A percentile compares a stretch with the other conserved stretches of the same genome.
These are phyloP conservation scores for Melospiza melodia DNA, from an alignment of 2,113 vertebrate genomes.

Conservation along the genomic window DNA sequence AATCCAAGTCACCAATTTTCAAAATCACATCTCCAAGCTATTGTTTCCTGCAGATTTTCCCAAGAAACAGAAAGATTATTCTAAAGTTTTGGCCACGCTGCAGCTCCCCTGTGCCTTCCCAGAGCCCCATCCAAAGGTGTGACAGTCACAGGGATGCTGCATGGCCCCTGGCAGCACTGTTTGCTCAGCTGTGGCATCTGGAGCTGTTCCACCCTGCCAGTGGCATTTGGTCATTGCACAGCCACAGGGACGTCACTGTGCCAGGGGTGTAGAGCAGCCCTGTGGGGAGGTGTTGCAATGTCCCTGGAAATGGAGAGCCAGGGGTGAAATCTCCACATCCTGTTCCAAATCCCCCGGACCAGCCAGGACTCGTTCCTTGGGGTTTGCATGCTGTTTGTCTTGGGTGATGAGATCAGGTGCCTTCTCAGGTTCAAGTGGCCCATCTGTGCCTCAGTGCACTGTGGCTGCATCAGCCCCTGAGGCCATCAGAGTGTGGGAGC, in stretches of 20 bases:
- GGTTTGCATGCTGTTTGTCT: constrained; percentile 54
- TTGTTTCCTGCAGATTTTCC: neutral
- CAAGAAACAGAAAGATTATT: neutral
- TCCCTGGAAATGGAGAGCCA: neutral
- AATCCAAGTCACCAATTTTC: neutral
- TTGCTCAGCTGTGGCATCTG: neutral
- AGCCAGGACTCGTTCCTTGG: neutral
- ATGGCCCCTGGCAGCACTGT: neutral
- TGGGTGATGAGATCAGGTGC: constrained; percentile 48
- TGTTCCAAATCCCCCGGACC: neutral
- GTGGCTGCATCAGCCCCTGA: neutral
- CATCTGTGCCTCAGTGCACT: accelerated
- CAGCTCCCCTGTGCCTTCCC: neutral
- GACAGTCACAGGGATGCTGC: neutral
- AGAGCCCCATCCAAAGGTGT: neutral
- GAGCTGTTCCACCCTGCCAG: neutral
- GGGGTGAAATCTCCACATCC: constrained; percentile 36
- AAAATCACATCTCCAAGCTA: neutral
- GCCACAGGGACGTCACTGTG: neutral
- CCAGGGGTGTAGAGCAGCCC: neutral
- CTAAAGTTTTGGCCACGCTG: neutral
- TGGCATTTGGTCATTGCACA: neutral
- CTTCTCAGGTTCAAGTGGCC: constrained; percentile 6
- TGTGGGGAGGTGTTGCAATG: neutral
- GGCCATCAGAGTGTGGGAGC: neutral